Conservation (phyloP, 2,797 vertebrate species). For the Sebastes paucispinis region DNA sequence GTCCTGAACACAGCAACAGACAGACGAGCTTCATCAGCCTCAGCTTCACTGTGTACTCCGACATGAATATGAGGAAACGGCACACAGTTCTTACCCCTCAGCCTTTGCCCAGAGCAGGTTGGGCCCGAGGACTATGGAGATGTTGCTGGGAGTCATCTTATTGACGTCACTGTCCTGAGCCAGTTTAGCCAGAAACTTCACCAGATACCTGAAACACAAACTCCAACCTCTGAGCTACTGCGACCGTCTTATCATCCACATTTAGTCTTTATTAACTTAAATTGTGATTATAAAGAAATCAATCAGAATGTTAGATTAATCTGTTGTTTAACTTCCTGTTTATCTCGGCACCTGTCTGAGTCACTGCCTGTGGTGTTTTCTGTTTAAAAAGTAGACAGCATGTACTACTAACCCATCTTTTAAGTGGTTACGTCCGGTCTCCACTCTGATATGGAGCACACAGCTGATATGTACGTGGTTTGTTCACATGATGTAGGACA, state of each 20-base stretch:
- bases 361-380: too few relatives aligned
- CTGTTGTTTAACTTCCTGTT: too few relatives aligned
- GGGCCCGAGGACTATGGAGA: slow-evolving; percentile 95
- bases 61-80: background rate
- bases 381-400: too few relatives aligned
- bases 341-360: too few relatives aligned
- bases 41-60: background rate
- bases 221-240: background rate
- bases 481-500: too few relatives aligned
- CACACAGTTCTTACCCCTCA: slow-evolving; percentile 88
- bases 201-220: slow-evolving; percentile 89
- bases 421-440: too few relatives aligned
- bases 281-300: too few relatives aligned
- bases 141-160: slow-evolving; percentile 98
- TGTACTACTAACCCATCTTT: too few relatives aligned
- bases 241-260: background rate
- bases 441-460: too few relatives aligned
- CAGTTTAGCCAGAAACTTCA: slow-evolving; percentile 95
- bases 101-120: slow-evolving; percentile 95
- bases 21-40: background rate
- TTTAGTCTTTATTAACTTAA: too few relatives aligned
- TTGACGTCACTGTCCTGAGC: slow-evolving; percentile 94
- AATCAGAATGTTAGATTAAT: too few relatives aligned
- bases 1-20: slow-evolving; percentile 76
- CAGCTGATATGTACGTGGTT: too few relatives aligned